Evolutionary conservation across 2,797 vertebrate species (phyloP).

Genomic region (Enteromius trimaculatus): DNA sequence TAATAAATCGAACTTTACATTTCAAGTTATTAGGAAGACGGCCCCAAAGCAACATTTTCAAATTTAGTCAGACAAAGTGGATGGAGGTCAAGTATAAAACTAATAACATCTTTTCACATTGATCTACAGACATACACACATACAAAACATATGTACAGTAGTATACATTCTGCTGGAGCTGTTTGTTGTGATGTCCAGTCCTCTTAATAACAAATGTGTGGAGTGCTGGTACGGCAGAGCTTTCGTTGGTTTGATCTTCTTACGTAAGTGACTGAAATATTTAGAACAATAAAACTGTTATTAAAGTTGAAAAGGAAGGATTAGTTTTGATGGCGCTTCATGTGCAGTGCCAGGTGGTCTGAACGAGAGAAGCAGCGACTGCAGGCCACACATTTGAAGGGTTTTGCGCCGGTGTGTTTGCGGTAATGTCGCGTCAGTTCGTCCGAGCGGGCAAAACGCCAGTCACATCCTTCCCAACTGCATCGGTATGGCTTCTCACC

Average conservation of each 20-base stretch:
- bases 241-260: constrained; percentile 62
- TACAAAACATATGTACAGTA: constrained; percentile 69
- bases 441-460: constrained; percentile 93
- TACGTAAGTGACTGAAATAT: constrained; percentile 45
- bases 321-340: constrained; percentile 84
- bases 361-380: constrained; percentile 95
- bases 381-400: constrained; percentile 90
- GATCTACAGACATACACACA: constrained; percentile 60
- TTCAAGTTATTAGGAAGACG: constrained; percentile 48
- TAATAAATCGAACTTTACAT: constrained; percentile 23
- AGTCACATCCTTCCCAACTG: constrained; percentile 90
- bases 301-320: constrained; percentile 30
- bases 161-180: constrained; percentile 39
- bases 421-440: constrained; percentile 92
- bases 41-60: constrained; percentile 27
- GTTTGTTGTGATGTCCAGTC: constrained; percentile 29
- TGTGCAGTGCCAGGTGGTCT: constrained; percentile 92
- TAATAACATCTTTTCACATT: constrained; percentile 71
- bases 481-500: constrained; percentile 93
- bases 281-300: constrained; percentile 48
- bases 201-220: constrained; percentile 31
- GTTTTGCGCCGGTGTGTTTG: constrained; percentile 94
- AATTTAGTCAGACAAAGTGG: constrained; percentile 26
- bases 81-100: constrained; percentile 70
- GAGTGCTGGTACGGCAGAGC: constrained; percentile 48